Evolutionary conservation across 2,113 vertebrate genomes (phyloP), one percentile per base, ranked within the genome.

Genomic region (Centrocercus urophasianus): DNA sequence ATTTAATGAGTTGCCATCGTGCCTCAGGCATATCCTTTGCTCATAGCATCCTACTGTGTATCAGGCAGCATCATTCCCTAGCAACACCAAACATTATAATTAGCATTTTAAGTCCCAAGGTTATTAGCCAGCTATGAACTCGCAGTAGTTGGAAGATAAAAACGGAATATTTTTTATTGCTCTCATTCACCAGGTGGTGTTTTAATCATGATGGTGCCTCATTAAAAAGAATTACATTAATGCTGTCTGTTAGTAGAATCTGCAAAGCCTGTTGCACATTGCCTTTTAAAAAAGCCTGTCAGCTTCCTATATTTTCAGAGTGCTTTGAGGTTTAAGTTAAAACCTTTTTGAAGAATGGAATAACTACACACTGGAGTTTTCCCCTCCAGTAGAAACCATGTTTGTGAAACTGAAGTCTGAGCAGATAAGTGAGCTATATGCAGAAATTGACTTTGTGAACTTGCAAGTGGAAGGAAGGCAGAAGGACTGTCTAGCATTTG

Each of bases 31-130:
- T 40, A 85, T 81, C 59, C 56, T 88, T 76, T 61, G 71, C 72
- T 36, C 54, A n/a, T 13, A 89, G 28, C 19, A 21, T 69, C 66
- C 66, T 27, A 45, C 69, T 20, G 28, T 25, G 28, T 59, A 63
- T 74, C 69, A 64, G 24, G 65, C 80, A 90, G 76, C 69, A 88
- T 40, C 60, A 95, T 91, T 95, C 40, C 94, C 82, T 95, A 97
- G 93, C 95, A 97, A 93, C 89, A 78, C 5, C 7, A 77, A 90
- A 13, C 32, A 34, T 86, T 90, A 89, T 92, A 89, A 93, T 91
- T 91, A 94, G 82, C 61, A 61, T 28, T 21, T 67, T 36, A 48
- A 88, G 82, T 77, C 84, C 50, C 48, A 48, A 83, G 89, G 89
- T 95, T 93, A 95, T 89, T 83, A 83, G 57, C 36, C 66, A 90